A percentile compares a stretch with the other conserved stretches of the same genome.
Evolutionary conservation across 2,888 invertebrate species (phyloP).

Genomic region (Xylophagus ater): DNA sequence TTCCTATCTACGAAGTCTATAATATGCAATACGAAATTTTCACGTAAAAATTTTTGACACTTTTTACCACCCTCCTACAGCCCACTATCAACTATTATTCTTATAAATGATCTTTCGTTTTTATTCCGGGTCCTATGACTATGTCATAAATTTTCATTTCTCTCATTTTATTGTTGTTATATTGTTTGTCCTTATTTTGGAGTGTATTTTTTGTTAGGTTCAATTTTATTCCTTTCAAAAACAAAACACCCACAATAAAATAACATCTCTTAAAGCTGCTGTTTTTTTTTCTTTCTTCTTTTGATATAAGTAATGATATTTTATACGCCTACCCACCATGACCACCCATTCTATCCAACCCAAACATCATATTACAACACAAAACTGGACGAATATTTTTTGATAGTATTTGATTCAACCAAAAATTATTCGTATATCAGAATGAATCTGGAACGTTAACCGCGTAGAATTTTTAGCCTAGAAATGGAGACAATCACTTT

Average conservation of each 20-base stretch:
- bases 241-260: neutral
- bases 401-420: too few relatives aligned
- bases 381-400: too few relatives aligned
- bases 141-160: slow-evolving; percentile 12
- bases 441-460: too few relatives aligned
- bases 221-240: neutral
- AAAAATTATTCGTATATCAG: too few relatives aligned
- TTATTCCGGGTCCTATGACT: neutral
- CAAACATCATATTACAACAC: too few relatives aligned
- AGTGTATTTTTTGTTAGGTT: slow-evolving; percentile 7
- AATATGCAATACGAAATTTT: slow-evolving; percentile 7
- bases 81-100: neutral
- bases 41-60: slow-evolving; percentile 11
- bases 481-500: too few relatives aligned
- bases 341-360: neutral
- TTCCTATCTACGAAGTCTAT: too few relatives aligned
- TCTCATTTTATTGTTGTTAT: too few relatives aligned
- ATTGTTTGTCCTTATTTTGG: slow-evolving; percentile 9
- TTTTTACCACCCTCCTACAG: too few relatives aligned
- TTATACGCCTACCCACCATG: neutral
- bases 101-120: neutral
- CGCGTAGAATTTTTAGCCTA: too few relatives aligned
- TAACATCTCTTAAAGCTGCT: neutral
- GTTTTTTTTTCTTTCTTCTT: slow-evolving; percentile 3
- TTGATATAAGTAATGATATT: neutral